Conservation (phyloP, 2,113 vertebrate species). For the Otocyon megalotis region DNA sequence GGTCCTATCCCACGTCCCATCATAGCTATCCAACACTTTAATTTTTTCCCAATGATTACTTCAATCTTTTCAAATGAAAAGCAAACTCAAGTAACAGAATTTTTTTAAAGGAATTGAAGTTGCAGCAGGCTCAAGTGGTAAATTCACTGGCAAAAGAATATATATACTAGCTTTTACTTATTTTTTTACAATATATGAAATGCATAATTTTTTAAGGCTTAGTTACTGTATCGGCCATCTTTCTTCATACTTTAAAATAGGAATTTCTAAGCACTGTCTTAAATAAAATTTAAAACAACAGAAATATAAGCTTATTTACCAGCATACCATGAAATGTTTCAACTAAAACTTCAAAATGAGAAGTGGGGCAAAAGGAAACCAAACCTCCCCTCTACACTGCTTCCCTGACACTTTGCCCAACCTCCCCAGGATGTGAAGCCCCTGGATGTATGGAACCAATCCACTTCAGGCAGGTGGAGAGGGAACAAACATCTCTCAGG, state of each 20-base stretch:
- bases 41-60: neutral
- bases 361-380: neutral
- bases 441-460: fast-evolving
- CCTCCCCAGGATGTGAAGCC: neutral
- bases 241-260: constrained; percentile 34
- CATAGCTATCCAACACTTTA: neutral
- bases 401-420: neutral
- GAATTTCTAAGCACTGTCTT: constrained; percentile 19
- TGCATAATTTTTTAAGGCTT: neutral
- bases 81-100: neutral
- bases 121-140: neutral
- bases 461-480: neutral
- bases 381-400: neutral
- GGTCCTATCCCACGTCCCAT: fast-evolving
- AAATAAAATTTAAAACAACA: constrained; percentile 35
- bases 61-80: constrained; percentile 38
- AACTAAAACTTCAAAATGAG: neutral
- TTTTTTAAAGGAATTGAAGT: neutral
- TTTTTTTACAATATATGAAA: neutral
- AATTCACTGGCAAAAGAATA: neutral
- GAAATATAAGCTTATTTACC: neutral
- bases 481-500: fast-evolving
- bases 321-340: neutral
- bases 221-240: constrained; percentile 14
- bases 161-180: neutral